Base-by-base conservation (phyloP, 2,113 vertebrate species). In the Myotis davidii region DNA sequence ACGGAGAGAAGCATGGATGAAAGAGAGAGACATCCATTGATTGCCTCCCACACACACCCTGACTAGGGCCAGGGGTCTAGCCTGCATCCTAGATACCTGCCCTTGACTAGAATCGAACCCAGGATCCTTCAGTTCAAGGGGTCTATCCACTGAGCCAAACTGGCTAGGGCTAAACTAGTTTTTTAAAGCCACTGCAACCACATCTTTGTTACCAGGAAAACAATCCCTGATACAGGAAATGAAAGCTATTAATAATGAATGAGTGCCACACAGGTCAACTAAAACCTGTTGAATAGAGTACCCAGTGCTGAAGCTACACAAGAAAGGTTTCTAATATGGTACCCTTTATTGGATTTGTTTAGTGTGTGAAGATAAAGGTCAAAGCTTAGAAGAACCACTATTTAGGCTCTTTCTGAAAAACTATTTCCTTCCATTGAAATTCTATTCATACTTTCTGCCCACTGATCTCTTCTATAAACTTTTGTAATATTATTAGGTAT, bases 381-480 rank as follows among this genome's bases (percentile, higher is more conserved):
- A 86, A 89, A 82, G 61, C 32, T 76, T 42, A 52, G 29, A 87
- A 70, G 69, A 78, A 70, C 70, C 42, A 78, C 59, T 77, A 52
- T 70, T 70, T n/a, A 78, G 42, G 52, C 42, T 76, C 34, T 95
- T 83, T 64, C 14, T 94, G 70, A 94, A 91, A 64, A 78, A 18
- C 23, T 50, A 13, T 83, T 72, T 72, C 14, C 29, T 91, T 88
- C 61, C 25, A 56, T 23, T 10, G 20, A 73, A 56, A 81, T 72
- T 72, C 59, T 91, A 39, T 67, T 42, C 23, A 61, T 37, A 32
- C 45, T 59, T 73, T 78, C 70, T 84, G 21, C 54, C 25, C 54
- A 67, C 64, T 72, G 61, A 85, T 92, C 50, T 72, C 34, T 54
- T 94, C 54, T 79, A 59, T 88, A 85, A 79, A 92, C 54, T 78